Conservation (phyloP, 2,888 invertebrate species). For the Zaprionus lineosus region DNA sequence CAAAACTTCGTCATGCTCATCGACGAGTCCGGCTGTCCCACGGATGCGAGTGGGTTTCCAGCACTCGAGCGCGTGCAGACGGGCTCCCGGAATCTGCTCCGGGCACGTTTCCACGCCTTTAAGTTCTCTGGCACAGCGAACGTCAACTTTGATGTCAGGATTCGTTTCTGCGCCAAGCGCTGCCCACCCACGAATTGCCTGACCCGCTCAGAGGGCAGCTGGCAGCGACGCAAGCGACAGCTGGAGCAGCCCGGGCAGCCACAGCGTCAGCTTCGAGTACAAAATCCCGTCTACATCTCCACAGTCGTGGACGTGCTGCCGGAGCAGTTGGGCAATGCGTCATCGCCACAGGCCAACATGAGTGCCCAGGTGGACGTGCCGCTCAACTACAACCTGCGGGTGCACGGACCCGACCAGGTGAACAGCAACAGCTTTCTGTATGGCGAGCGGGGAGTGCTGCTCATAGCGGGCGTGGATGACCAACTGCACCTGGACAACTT, state of each 20-base stretch:
- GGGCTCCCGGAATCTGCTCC: conserved; percentile 82
- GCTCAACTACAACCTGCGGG: conserved; percentile 85
- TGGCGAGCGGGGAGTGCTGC: conserved; percentile 85
- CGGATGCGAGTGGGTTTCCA: conserved; percentile 86
- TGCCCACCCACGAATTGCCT: conserved; percentile 87
- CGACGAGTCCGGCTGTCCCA: conserved; percentile 91
- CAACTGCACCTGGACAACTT: conserved; percentile 76
- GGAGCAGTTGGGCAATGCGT: conserved; percentile 31
- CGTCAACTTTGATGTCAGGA: conserved; percentile 91
- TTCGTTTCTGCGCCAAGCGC: conserved; percentile 89
- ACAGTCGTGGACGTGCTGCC: conserved; percentile 76
- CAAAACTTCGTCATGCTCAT: conserved; percentile 88
- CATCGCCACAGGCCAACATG: conserved; percentile 8
- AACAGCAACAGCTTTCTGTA: conserved; percentile 84
- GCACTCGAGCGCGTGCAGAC: conserved; percentile 82
- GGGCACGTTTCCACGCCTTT: conserved; percentile 90
- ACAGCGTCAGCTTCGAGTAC: conserved; percentile 61
- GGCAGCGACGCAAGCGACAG: conserved; percentile 55
- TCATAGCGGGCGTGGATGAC: conserved; percentile 84
- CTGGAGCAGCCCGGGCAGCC: conserved; percentile 25
- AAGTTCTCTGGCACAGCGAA: conserved; percentile 93
- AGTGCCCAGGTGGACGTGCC: conserved; percentile 52
- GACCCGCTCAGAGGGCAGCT: conserved; percentile 44
- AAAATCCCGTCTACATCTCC: conserved; percentile 81
- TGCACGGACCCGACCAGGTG: conserved; percentile 85